Evolutionary conservation across 2,113 vertebrate genomes (phyloP).

Genomic region (Machaerirhynchus nigripectus): DNA sequence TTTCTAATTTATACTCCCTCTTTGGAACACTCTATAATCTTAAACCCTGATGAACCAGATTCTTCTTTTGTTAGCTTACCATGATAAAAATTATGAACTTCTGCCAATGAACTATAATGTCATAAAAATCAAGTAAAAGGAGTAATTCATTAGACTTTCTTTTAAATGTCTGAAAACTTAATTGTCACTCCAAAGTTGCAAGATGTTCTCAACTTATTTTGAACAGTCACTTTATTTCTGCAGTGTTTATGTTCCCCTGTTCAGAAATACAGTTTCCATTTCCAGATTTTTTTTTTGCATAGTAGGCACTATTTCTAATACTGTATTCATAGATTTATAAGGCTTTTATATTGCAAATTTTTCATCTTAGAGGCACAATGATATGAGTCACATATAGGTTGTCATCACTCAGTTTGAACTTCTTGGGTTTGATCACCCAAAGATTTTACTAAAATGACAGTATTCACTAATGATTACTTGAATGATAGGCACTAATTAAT

Average conservation of each 20-base stretch:
- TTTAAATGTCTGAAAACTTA: not conserved
- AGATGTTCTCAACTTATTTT: not conserved
- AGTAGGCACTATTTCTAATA: not conserved
- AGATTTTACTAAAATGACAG: not conserved
- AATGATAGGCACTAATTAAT: constrained; percentile 14
- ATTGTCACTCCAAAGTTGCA: not conserved
- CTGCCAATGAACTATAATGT: not conserved
- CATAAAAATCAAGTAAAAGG: not conserved
- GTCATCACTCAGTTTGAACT: not conserved
- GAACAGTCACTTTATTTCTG: not conserved
- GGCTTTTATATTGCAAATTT: not conserved
- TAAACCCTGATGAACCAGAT: not conserved
- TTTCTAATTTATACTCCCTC: not conserved
- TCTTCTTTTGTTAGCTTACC: not conserved
- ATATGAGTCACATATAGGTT: not conserved
- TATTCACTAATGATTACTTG: not conserved
- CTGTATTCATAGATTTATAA: not conserved
- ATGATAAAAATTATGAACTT: not conserved
- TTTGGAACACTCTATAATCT: not conserved
- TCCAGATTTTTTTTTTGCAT: not conserved
- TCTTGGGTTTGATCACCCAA: not conserved
- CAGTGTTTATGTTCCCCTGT: not conserved
- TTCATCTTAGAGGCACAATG: not conserved
- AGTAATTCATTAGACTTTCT: not conserved
- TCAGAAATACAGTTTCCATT: not conserved